phyloP scores from a whole-genome alignment of 2,888 invertebrate genomes.

The Erynnis tages region DNA sequence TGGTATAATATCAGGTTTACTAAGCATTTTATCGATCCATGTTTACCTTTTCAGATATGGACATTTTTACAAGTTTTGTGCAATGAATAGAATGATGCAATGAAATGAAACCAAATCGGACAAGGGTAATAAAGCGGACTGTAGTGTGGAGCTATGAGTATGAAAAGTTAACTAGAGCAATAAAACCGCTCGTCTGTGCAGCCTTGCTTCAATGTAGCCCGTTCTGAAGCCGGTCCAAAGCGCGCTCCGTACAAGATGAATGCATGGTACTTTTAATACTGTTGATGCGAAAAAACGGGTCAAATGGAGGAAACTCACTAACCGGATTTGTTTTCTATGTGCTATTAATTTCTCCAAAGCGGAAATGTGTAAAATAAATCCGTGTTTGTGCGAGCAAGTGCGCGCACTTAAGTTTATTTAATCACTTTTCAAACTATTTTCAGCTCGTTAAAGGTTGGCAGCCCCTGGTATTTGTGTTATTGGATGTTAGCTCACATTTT shows the following conservation, averaged over 20 bases:
- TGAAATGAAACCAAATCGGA: too few relatives aligned
- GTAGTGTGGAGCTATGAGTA: too few relatives aligned
- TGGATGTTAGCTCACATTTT: neutral
- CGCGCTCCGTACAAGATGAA: slow-evolving; percentile 22
- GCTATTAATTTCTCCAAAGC: slow-evolving; percentile 15
- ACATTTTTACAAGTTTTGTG: too few relatives aligned
- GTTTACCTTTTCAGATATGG: too few relatives aligned
- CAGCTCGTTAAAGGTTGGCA: too few relatives aligned
- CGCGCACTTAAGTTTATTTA: slow-evolving; percentile 2
- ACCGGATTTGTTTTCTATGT: slow-evolving; percentile 26
- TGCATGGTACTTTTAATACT: slow-evolving; percentile 25
- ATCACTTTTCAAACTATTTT: neutral
- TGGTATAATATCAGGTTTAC: too few relatives aligned
- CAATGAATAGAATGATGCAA: too few relatives aligned
- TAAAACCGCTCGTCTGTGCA: slow-evolving; percentile 3
- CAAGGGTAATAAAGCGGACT: too few relatives aligned
- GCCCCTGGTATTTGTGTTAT: too few relatives aligned
- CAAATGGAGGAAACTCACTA: slow-evolving; percentile 25
- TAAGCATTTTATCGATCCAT: too few relatives aligned
- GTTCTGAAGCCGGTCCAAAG: slow-evolving; percentile 22
- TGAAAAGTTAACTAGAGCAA: too few relatives aligned
- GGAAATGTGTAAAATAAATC: slow-evolving; percentile 8
- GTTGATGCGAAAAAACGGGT: slow-evolving; percentile 25
- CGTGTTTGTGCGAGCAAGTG: neutral
- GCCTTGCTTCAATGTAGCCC: slow-evolving; percentile 6